Evolutionary conservation across 2,113 vertebrate species (phyloP).

Genomic region (Oncorhynchus masou): DNA sequence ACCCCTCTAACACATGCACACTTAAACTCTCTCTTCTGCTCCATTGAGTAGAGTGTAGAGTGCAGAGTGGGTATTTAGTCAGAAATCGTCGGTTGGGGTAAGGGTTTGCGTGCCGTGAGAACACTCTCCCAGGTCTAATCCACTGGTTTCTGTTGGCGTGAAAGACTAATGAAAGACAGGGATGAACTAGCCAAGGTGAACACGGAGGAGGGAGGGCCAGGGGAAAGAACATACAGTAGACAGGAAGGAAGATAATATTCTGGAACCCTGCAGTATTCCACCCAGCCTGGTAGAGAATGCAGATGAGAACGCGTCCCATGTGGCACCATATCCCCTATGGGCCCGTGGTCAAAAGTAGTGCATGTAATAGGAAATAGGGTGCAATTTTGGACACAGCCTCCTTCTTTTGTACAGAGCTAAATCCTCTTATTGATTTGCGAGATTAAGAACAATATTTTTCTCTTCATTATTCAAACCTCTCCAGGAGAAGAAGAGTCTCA

Average conservation of each 20-base stretch:
- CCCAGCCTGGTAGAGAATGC: constrained; percentile 42
- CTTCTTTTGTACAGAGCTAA: not conserved
- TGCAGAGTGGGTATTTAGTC: constrained; percentile 21
- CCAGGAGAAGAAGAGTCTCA: not conserved
- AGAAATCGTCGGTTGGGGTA: constrained; percentile 6
- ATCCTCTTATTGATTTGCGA: constrained; percentile 52
- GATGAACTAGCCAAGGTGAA: constrained; percentile 69
- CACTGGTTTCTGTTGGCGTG: constrained; percentile 61
- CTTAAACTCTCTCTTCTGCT: not conserved
- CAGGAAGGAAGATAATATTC: constrained; percentile 29
- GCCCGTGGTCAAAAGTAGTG: too few relatives aligned
- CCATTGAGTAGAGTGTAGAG: constrained; percentile 1
- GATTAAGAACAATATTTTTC: constrained; percentile 41
- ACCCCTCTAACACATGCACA: not conserved
- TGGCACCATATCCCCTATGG: constrained; percentile 16
- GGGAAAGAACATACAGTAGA: constrained; percentile 42
- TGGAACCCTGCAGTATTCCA: constrained; percentile 41
- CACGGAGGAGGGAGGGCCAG: constrained; percentile 43
- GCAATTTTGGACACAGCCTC: too few relatives aligned
- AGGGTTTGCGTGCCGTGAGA: too few relatives aligned
- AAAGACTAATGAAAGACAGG: constrained; percentile 64
- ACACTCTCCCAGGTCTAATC: constrained; percentile 55
- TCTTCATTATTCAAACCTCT: constrained; percentile 42
- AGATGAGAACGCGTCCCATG: constrained; percentile 47
- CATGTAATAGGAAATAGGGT: too few relatives aligned